Percentiles rank a stretch among this genome's conserved stretches.
Evolutionary conservation across 37 sponge, comb jelly and placozoan genomes (phyloP).

Genomic region (Spongia lamella): DNA sequence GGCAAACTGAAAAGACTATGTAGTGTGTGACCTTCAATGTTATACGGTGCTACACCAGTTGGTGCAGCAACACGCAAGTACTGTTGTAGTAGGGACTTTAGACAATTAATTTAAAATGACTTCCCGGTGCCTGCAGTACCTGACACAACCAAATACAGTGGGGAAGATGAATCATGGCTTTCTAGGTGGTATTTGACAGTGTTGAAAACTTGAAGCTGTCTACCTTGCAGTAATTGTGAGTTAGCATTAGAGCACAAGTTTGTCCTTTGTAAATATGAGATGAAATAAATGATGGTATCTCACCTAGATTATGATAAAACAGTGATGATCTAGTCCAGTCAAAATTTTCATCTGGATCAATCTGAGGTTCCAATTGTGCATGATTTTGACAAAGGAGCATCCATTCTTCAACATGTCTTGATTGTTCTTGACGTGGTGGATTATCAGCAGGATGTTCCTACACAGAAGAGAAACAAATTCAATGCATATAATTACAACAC

Average conservation of each 20-base stretch:
- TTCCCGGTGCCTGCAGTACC: slow-evolving; percentile 47
- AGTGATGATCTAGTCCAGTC: background rate
- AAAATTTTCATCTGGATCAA: background rate
- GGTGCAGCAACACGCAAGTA: slow-evolving; percentile 32
- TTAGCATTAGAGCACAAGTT: slow-evolving; percentile 3
- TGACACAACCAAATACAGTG: slow-evolving; percentile 18
- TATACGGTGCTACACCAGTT: slow-evolving; percentile 41
- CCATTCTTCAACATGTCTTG: background rate
- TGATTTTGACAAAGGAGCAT: background rate
- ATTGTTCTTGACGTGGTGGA: background rate
- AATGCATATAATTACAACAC: too few species aligned
- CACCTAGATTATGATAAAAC: slow-evolving; percentile 13
- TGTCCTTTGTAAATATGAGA: background rate
- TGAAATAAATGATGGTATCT: slow-evolving; percentile 2
- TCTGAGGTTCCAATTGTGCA: background rate
- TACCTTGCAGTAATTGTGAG: background rate
- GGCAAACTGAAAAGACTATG: background rate
- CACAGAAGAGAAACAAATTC: background rate
- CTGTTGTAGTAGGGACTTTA: background rate
- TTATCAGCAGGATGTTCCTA: slow-evolving; percentile 3
- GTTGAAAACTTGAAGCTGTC: slow-evolving; percentile 9
- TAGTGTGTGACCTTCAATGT: background rate
- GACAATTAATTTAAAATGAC: slow-evolving; percentile 28
- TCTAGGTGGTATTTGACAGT: slow-evolving; percentile 9
- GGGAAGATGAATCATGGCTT: background rate